A percentile compares a stretch with the other conserved stretches of the same genome.
These are phyloP conservation scores for Anagyrus pseudococci DNA, from an alignment of 2,888 invertebrate genomes.

Conservation along the genomic window DNA sequence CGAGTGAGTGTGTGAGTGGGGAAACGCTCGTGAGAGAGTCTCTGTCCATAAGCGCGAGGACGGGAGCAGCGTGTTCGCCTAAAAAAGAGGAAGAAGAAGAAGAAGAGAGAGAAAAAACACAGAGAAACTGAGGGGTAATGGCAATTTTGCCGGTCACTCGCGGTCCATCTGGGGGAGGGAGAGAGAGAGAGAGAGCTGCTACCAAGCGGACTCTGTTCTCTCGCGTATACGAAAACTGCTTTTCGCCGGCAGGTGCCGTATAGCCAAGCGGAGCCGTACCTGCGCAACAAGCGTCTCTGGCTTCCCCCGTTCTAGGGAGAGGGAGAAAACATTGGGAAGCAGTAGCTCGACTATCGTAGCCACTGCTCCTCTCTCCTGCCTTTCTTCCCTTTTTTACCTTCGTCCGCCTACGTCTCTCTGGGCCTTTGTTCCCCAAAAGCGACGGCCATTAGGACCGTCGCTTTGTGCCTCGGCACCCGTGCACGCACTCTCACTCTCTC, in stretches of 20 bases:
- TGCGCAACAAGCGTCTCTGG: slow-evolving; percentile 45
- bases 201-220: background rate
- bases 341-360: background rate
- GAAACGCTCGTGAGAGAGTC: no score
- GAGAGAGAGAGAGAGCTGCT: background rate
- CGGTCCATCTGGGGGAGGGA: no score
- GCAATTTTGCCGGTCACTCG: no score
- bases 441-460: slow-evolving; percentile 11
- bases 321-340: background rate
- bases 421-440: slow-evolving; percentile 7
- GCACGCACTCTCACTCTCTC: background rate
- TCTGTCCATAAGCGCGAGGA: no score
- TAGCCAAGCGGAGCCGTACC: slow-evolving; percentile 37
- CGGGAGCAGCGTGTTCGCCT: no score
- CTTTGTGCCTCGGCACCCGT: slow-evolving; percentile 6
- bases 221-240: slow-evolving; percentile 8
- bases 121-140: no score
- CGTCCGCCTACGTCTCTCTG: background rate
- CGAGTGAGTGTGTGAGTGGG: no score
- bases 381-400: background rate
- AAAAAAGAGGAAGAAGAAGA: no score
- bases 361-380: background rate
- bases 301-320: slow-evolving; percentile 44
- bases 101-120: no score
- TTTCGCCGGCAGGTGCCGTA: slow-evolving; percentile 51